These are phyloP conservation scores for Turritopsis dohrnii DNA, from an alignment of 30 jellyfish, hydroid and myxozoan genomes.

Conservation along the genomic window DNA sequence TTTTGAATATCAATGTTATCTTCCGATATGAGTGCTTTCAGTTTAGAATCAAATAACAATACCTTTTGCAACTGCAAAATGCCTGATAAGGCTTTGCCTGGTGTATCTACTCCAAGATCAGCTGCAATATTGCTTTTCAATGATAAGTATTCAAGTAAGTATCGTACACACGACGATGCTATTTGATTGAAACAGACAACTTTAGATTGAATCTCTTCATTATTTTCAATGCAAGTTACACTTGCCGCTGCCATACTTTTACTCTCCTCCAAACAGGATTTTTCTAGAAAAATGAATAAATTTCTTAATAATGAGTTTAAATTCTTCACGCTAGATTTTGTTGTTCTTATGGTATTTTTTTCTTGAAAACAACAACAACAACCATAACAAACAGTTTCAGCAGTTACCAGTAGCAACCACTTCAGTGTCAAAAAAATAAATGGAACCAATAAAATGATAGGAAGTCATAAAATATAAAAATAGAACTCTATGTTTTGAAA, in stretches of 20 bases:
- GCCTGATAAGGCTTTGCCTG: background rate
- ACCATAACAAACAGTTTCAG: too few relatives aligned
- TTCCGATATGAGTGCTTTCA: background rate
- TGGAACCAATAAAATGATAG: too few relatives aligned
- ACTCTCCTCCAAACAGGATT: background rate
- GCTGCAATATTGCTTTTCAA: background rate
- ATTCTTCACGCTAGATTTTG: too few relatives aligned
- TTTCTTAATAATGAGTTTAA: too few relatives aligned
- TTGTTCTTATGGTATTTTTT: too few relatives aligned
- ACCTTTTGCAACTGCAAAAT: background rate
- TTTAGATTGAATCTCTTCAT: background rate
- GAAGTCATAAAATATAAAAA: too few relatives aligned
- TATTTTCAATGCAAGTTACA: background rate
- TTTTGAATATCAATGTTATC: background rate
- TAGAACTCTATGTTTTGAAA: too few relatives aligned
- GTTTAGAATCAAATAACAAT: background rate
- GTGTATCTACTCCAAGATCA: background rate
- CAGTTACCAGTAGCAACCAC: too few relatives aligned
- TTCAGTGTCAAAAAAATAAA: too few relatives aligned
- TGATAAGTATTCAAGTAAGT: background rate
- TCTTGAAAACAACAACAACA: too few relatives aligned
- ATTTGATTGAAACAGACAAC: background rate
- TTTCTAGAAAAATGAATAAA: too few relatives aligned
- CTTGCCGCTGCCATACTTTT: background rate
- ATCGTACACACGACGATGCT: background rate